These are phyloP conservation scores for Coilia nasus DNA, from an alignment of 2,797 vertebrate genomes.

Conservation along the genomic window DNA sequence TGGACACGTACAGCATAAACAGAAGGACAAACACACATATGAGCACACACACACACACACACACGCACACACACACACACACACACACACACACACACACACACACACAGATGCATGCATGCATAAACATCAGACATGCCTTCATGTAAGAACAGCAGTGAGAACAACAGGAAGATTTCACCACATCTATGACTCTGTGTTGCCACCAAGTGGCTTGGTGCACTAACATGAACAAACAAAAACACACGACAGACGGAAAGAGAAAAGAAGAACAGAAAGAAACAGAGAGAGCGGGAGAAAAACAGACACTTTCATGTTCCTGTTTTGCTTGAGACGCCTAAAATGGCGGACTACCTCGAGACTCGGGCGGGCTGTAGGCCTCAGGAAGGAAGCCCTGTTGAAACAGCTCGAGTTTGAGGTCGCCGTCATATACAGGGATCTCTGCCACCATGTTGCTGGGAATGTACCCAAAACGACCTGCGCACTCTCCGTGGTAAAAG, in stretches of 20 bases:
- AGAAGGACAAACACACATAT: too few relatives aligned
- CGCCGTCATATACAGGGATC: slow-evolving; percentile 81
- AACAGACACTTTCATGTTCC: slow-evolving; percentile 23
- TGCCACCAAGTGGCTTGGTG: not conserved
- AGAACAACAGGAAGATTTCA: not conserved
- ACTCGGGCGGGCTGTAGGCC: slow-evolving; percentile 53
- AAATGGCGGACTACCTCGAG: slow-evolving; percentile 71
- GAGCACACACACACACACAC: too few relatives aligned
- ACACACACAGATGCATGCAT: not conserved
- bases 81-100: too few relatives aligned
- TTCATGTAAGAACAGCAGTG: not conserved
- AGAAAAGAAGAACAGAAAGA: not conserved
- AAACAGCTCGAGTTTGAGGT: slow-evolving; percentile 79
- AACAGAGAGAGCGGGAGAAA: not conserved
- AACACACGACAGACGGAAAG: not conserved
- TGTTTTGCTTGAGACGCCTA: not conserved
- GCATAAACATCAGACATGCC: not conserved
- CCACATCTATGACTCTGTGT: slow-evolving; percentile 16
- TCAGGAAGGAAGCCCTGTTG: slow-evolving; percentile 80
- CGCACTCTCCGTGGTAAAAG: slow-evolving; percentile 88
- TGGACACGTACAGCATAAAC: too few relatives aligned
- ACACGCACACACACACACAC: too few relatives aligned
- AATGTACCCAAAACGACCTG: slow-evolving; percentile 84
- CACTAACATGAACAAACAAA: not conserved
- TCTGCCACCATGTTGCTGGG: slow-evolving; percentile 97